These are phyloP conservation scores for Oophaga sylvatica DNA, from an alignment of 2,797 vertebrate genomes.

Conservation along the genomic window DNA sequence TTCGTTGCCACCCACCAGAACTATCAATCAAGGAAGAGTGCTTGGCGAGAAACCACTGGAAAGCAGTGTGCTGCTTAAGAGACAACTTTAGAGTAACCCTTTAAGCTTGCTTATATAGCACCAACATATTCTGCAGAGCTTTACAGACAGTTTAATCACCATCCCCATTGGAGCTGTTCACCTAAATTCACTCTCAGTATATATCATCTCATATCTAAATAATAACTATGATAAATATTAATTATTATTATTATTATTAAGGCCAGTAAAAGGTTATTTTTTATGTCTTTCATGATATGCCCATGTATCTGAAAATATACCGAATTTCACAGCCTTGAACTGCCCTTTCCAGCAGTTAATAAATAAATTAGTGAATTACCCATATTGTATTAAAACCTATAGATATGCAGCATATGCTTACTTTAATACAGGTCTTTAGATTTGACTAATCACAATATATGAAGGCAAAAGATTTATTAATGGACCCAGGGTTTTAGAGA, in stretches of 20 bases:
- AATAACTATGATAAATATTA: not conserved
- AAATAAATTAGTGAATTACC: not conserved
- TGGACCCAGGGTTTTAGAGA: slow-evolving; percentile 10
- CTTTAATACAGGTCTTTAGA: not conserved
- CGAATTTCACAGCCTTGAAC: not conserved
- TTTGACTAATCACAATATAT: slow-evolving; percentile 15
- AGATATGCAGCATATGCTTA: slow-evolving; percentile 19
- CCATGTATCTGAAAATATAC: not conserved
- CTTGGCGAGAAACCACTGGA: too few relatives aligned
- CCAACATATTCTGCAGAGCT: too few relatives aligned
- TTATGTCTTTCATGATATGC: not conserved
- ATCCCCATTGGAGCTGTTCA: too few relatives aligned
- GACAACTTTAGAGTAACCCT: too few relatives aligned
- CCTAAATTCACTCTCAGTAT: too few relatives aligned
- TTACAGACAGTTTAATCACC: too few relatives aligned
- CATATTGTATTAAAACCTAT: not conserved
- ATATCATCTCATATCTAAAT: too few relatives aligned
- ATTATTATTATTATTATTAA: not conserved
- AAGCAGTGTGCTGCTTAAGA: too few relatives aligned
- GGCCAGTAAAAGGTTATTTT: not conserved
- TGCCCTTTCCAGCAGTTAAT: not conserved
- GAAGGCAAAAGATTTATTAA: slow-evolving; percentile 5
- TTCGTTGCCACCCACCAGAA: too few relatives aligned
- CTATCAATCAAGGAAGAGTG: too few relatives aligned
- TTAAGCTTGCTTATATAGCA: too few relatives aligned